phyloP scores from a whole-genome alignment of 2,797 vertebrate genomes.

The Typhlichthys eigenmanni region DNA sequence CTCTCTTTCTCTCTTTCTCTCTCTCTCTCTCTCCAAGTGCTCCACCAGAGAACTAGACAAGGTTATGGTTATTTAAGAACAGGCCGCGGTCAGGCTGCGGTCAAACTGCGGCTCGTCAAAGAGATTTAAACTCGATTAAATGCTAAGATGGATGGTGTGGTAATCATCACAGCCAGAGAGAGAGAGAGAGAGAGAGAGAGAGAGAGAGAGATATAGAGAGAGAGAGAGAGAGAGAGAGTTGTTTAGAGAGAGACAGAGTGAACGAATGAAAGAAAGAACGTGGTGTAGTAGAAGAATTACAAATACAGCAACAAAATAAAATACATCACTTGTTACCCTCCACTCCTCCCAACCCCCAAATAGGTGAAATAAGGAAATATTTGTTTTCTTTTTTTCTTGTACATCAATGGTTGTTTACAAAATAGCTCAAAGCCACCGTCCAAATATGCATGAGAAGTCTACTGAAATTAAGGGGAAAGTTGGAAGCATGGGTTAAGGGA shows the following conservation, averaged over 20 bases:
- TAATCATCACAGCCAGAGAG: conserved; percentile 46
- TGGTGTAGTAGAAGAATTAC: background rate
- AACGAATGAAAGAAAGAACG: background rate
- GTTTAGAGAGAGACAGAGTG: no score
- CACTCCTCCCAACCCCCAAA: no score
- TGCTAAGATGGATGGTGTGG: conserved; percentile 54
- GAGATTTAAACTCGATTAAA: conserved; percentile 51
- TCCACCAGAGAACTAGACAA: conserved; percentile 35
- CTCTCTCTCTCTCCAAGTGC: conserved; percentile 7
- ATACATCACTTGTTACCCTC: no score
- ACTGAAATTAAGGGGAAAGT: no score
- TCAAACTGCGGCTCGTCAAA: conserved; percentile 49
- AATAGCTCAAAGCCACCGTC: no score
- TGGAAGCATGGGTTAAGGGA: background rate
- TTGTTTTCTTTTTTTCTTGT: no score
- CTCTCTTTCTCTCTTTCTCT: background rate
- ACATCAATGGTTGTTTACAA: no score
- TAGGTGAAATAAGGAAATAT: no score
- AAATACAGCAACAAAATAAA: background rate
- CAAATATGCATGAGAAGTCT: no score
- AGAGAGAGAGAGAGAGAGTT: conserved; percentile 15
- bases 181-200: conserved; percentile 14
- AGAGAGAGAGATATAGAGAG: conserved; percentile 24
- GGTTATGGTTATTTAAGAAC: conserved; percentile 63
- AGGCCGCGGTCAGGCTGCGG: conserved; percentile 41